Base-by-base conservation (phyloP, 2,888 invertebrate species). In the Dicyrtoma fusca region DNA sequence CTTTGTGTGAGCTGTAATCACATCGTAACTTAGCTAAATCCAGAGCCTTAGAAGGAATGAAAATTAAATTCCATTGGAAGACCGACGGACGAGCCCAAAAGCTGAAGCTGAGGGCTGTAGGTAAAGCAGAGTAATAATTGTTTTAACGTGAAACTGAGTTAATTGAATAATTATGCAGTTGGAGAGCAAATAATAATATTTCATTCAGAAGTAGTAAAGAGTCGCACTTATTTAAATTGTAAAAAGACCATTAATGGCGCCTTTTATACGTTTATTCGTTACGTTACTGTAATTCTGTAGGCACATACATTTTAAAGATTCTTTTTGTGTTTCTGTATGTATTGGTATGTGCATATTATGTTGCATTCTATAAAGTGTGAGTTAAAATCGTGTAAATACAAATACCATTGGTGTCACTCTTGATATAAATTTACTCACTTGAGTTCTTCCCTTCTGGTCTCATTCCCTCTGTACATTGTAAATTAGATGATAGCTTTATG, bases 141-240 rank as follows among this genome's bases (percentile, higher is more conserved):
- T 53, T 53, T 53, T 49, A 53, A 53, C 11, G 21, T 53, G 53
- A 53, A 53, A 19, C 53, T 21, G 19, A 53, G 63, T 63, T 63
- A 63, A 63, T 63, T 63, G 63, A 63, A 63, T 63, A 63, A 63
- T 63, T 63, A 63, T 63, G 23, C 47, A 45, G 13, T n/a, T 1
- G 21, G 4, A 8, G 45, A 17, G 45, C 11, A 21, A 21, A 19
- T 44, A 21, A 63, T 44, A 63, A 57, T 57, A 57, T 25, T 25
- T 57, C 57, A 57, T 57, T 26, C 23, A 23, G 57, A 23, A 57
- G 23, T 34, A 34, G 8, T 34, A 34, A 34, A 34, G 34, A 3
- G 34, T 34, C 34, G 34, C 34, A 34, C 34, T 34, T 34, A 34
- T 34, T 34, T 34, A 34, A 34, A 34, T 34, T 34, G 3, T 5